A percentile compares a stretch with the other conserved stretches of the same genome.
These are phyloP conservation scores for Dinomys branickii DNA, from an alignment of 2,113 vertebrate genomes.

Conservation along the genomic window DNA sequence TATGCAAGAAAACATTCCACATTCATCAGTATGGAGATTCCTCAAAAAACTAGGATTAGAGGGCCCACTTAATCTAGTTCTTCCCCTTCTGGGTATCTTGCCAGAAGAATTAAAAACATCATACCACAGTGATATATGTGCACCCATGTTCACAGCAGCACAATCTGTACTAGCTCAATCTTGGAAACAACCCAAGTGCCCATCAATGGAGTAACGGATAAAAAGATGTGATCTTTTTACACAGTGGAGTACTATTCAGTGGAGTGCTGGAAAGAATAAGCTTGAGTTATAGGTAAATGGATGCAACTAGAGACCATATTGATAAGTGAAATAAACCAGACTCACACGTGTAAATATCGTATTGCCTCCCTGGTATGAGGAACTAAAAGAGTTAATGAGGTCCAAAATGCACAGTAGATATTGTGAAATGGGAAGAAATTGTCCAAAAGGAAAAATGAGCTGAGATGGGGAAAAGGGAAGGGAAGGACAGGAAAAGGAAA, in stretches of 20 bases:
- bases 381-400: background rate
- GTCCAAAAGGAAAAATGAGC: background rate
- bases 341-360: background rate
- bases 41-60: background rate
- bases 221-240: background rate
- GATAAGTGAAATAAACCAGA: background rate
- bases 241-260: background rate
- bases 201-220: background rate
- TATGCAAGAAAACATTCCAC: background rate
- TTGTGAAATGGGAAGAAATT: background rate
- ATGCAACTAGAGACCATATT: background rate
- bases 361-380: background rate
- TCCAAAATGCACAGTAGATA: background rate
- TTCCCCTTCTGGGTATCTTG: background rate
- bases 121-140: background rate
- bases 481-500: background rate
- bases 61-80: background rate
- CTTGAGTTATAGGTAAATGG: background rate
- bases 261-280: too few relatives aligned
- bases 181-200: background rate
- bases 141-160: background rate
- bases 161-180: background rate
- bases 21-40: background rate
- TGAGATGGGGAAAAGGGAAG: background rate
- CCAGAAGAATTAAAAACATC: background rate